Percentiles rank a stretch among this genome's conserved stretches.
These are phyloP conservation scores for Origma solitaria DNA, from an alignment of 2,113 vertebrate genomes.

Conservation along the genomic window DNA sequence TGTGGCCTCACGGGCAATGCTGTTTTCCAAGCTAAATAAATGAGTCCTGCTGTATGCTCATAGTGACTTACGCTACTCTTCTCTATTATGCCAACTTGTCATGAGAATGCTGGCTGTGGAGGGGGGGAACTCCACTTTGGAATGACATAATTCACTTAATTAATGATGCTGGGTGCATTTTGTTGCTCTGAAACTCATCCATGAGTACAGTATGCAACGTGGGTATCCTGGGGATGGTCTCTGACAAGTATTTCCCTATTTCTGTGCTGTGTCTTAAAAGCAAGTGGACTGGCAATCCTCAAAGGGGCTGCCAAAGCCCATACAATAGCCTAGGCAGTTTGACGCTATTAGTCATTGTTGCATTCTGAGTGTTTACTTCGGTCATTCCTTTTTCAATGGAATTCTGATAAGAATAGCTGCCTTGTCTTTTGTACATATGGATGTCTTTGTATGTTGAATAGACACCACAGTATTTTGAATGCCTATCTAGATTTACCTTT, in stretches of 20 bases:
- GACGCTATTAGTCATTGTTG: background rate
- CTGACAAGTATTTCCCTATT: background rate
- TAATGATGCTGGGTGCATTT: background rate
- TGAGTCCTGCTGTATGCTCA: background rate
- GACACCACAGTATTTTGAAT: background rate
- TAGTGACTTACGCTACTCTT: background rate
- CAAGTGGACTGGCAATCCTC: background rate
- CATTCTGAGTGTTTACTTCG: background rate
- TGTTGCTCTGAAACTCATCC: background rate
- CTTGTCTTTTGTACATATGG: background rate
- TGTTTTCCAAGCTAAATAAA: background rate
- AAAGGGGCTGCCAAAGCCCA: background rate
- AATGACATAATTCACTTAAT: background rate
- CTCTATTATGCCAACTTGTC: background rate
- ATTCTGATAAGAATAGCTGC: background rate
- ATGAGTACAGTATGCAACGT: background rate
- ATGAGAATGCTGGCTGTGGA: background rate
- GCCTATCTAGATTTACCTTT: background rate
- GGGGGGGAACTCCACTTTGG: background rate
- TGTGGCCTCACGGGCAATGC: background rate
- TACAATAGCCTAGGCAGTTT: background rate
- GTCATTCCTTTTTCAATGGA: conserved; percentile 4
- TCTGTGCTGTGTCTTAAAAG: background rate
- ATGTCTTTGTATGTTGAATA: background rate
- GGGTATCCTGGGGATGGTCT: background rate